Base-by-base conservation (phyloP, 2,797 vertebrate genomes). In the Sebastes trivittatus region DNA sequence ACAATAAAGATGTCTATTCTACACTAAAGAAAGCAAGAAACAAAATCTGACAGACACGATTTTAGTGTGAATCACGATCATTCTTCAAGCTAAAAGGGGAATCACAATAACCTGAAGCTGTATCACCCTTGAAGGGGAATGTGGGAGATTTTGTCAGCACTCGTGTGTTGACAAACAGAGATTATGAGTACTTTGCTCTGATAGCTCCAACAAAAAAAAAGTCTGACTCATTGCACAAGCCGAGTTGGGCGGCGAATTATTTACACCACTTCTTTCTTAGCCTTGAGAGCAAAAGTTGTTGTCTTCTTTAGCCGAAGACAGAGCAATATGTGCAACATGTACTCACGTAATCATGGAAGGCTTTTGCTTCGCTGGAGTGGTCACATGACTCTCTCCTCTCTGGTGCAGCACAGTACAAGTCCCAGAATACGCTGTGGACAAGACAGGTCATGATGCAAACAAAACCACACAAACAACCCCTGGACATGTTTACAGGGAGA, bases 311-410 rank as follows among this genome's bases (percentile, higher is more conserved):
- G 56, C 22, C 10, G 64, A 77, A 66, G 25, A 87, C n/a, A n/a
- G 14, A 61, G 55, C 64, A 73, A 76, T 77, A 42, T 61, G 66
- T 63, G 69, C 80, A 92, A 87, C 85, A 64, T 72, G 76, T 64
- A 95, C 98, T 98, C 96, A 99, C 98, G 11, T 99, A 99, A 96
- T 99, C 98, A 94, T 99, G 98, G 96, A 99, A 99, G 94, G 98
- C 98, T 95, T 99, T 99, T 9, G 98, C 98, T 97, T 99, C 98
- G 77, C 98, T 99, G 90, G 98, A 99, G 95, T 99, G 98, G 95
- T 99, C 98, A 96, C 98, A 99, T 94, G 98, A 98, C 94, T 99
- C 98, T 95, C 98, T 95, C 92, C 98, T 97, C 95, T 99, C 98
- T 49, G 98, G 98, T 89, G 98, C 98, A 67, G 98, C 98, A 93